Conservation (phyloP, 2,888 invertebrate genomes). For the Erpobdella octoculata region DNA sequence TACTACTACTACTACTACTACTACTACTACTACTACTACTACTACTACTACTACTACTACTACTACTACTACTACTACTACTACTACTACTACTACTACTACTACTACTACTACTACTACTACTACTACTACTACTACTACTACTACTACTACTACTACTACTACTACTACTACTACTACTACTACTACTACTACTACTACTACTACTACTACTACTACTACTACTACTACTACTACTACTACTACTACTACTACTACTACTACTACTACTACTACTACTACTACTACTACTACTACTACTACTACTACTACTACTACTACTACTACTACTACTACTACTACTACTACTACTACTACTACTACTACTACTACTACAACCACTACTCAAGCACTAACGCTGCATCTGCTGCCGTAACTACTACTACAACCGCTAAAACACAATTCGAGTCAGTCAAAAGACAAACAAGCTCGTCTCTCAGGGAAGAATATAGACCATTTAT, state of each 20-base stretch:
- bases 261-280: neutral
- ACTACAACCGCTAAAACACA: too few relatives aligned
- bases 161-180: neutral
- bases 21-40: neutral
- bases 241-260: constrained; percentile 1
- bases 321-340: neutral
- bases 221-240: constrained; percentile 1
- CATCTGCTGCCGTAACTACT: too few relatives aligned
- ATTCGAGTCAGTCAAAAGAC: too few relatives aligned
- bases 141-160: neutral
- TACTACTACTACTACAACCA: constrained; percentile 1
- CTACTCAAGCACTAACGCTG: too few relatives aligned
- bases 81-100: neutral
- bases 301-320: neutral
- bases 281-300: neutral
- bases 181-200: constrained; percentile 1
- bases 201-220: neutral
- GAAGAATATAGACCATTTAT: too few relatives aligned
- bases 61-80: neutral
- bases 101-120: neutral
- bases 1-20: neutral
- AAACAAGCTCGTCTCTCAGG: too few relatives aligned
- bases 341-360: neutral
- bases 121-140: neutral
- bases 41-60: neutral